Conservation (phyloP, 2,888 invertebrate genomes). For the Ophraella communa region DNA sequence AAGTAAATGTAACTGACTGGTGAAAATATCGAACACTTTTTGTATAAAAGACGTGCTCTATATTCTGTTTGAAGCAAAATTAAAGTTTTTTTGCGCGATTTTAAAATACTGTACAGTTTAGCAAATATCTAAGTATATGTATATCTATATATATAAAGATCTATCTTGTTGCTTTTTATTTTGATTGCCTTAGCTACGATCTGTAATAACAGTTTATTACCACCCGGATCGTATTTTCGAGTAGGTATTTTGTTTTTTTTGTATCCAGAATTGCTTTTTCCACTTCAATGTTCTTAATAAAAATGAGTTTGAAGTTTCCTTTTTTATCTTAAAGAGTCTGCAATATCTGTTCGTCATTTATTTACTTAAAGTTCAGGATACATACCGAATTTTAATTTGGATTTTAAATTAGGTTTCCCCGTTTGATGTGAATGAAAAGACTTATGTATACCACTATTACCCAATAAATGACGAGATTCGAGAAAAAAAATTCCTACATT, state of each 20-base stretch:
- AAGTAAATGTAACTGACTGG: no score
- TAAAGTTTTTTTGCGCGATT: not conserved
- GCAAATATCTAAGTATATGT: no score
- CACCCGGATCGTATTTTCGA: not conserved
- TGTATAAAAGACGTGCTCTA: no score
- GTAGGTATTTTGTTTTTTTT: constrained; percentile 6
- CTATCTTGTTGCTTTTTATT: not conserved
- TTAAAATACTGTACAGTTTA: not conserved
- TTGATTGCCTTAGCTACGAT: not conserved
- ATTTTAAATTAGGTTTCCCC: not conserved
- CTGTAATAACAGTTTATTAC: constrained; percentile 6
- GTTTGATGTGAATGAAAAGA: constrained; percentile 12
- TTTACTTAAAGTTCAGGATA: constrained; percentile 4
- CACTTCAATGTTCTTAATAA: constrained; percentile 3
- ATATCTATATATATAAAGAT: no score
- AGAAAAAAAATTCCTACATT: no score
- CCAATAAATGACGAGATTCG: not conserved
- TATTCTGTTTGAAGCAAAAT: not conserved
- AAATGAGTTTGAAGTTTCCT: constrained; percentile 1
- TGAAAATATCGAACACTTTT: no score
- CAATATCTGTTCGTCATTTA: not conserved
- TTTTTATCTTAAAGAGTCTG: constrained; percentile 1
- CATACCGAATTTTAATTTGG: constrained; percentile 4
- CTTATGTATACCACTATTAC: not conserved
- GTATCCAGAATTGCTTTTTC: constrained; percentile 2